Percentiles rank a stretch among this genome's conserved stretches.
These are phyloP conservation scores for cattle (Bos taurus) DNA, from an alignment of 2,113 vertebrate genomes.

Conservation along the genomic window ARS-UCD2.0 NC_037328.1:114414001-114414500, in stretches of 20 bases:
- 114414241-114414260: background rate
- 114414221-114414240: background rate
- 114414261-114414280: background rate
- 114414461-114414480: too few relatives aligned
- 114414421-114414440: too few relatives aligned
- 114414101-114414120: background rate
- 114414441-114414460: too few relatives aligned
- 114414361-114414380: too few relatives aligned
- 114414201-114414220: background rate
- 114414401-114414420: too few relatives aligned
- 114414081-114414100: background rate
- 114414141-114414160: background rate
- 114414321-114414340: too few relatives aligned
- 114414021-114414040: background rate
- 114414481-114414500: too few relatives aligned
- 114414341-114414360: too few relatives aligned
- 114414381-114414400: too few relatives aligned
- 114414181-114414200: background rate
- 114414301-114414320: background rate
- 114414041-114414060: background rate
- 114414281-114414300: background rate
- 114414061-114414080: background rate
- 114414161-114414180: background rate
- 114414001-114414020: background rate
- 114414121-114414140: background rate